Base-by-base conservation (phyloP, 2,113 vertebrate species). In the Leucoraja erinaceus region DNA sequence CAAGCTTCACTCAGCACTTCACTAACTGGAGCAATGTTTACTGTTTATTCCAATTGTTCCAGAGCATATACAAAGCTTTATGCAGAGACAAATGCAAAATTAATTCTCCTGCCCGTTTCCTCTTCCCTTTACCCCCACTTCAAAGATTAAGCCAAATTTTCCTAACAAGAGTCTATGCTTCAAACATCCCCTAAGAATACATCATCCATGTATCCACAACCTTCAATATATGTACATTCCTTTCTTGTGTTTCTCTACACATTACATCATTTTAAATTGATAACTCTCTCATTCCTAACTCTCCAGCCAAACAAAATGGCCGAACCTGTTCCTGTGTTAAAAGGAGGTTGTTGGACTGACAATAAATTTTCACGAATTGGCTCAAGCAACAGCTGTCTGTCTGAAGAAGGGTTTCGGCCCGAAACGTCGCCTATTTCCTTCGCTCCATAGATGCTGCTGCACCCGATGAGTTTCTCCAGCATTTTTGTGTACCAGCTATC, bases 21-120 rank as follows among this genome's bases (percentile, higher is more conserved):
- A 86, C 56, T 86, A 86, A 61, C 83, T 63, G 83, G 4, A n/a
- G 83, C 83, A 86, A 59, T 86, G 83, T 31, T 86, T 86, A 25
- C 9, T 59, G 22, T 83, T 66, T 59, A 83, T 22, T 61, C 25
- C 56, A 63, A 31, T 61, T 47, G 38, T 20, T 47, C 79, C 0
- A 59, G 25, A 59, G 54, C 28, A 2, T 12, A 56, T 28, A 25
- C 47, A 59, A 16, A 5, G 16, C 16, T 81, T 47, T 81, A 54
- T 20, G 38, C 0, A 66, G 47, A 83, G 20, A 59, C 54, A 22
- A 83, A 83, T 84, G 56, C 28, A 86, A 61, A 86, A n/a, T 12
- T 86, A 61, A 86, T 86, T 12, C 11, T 63, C 83, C 9, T 5
- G 25, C 54, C 25, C 10, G 28, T 63, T 31, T n/a, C 25, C 59